phyloP scores from a whole-genome alignment of 2,113 vertebrate genomes.

The Perca fluviatilis region DNA sequence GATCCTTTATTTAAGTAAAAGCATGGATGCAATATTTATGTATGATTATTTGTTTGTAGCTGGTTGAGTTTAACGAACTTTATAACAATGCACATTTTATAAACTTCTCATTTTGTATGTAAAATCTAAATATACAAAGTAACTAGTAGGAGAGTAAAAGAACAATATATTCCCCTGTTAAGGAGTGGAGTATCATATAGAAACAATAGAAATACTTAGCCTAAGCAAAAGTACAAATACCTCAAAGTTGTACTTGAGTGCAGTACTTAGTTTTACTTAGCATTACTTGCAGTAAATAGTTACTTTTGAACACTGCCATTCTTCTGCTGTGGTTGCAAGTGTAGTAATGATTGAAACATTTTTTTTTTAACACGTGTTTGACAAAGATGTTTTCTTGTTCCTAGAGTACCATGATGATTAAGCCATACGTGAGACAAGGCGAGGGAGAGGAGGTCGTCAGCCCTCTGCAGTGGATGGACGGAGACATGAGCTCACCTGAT shows the following conservation, averaged over 20 bases:
- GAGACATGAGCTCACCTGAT: constrained; percentile 84
- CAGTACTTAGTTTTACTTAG: not conserved
- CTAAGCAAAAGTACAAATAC: not conserved
- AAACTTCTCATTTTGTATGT: not conserved
- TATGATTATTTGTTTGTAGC: not conserved
- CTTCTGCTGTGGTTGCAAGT: not conserved
- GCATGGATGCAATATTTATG: not conserved
- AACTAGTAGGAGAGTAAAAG: not conserved
- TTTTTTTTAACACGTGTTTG: not conserved
- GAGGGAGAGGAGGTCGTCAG: constrained; percentile 87
- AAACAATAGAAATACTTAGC: not conserved
- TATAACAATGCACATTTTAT: not conserved
- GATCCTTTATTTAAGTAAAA: not conserved
- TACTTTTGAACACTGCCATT: not conserved
- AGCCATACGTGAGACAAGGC: constrained; percentile 82
- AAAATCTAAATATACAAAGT: not conserved
- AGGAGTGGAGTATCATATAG: not conserved
- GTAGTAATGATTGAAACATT: not conserved
- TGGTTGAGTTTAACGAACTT: not conserved
- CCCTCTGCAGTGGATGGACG: constrained; percentile 88
- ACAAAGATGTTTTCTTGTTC: constrained; percentile 29
- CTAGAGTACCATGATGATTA: constrained; percentile 88
- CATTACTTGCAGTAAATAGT: not conserved
- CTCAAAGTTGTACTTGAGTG: not conserved
- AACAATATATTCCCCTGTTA: not conserved